These are phyloP conservation scores for Symphodus melops DNA, from an alignment of 2,113 vertebrate genomes.

Conservation along the genomic window DNA sequence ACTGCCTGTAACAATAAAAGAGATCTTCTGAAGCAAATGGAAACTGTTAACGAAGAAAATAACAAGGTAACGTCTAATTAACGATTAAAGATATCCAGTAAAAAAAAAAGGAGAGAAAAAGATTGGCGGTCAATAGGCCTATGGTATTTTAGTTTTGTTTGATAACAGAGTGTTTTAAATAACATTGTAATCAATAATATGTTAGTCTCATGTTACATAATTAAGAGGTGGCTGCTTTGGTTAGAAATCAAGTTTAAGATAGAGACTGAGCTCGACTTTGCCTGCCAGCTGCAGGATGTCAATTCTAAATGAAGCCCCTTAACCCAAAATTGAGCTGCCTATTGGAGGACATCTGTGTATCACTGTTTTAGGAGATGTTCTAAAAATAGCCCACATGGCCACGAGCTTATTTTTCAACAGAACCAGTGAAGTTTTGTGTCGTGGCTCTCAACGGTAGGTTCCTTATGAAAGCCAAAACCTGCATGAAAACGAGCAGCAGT, in stretches of 20 bases:
- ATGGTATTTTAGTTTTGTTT: neutral
- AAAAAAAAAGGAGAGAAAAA: neutral
- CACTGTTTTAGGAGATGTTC: conserved; percentile 43
- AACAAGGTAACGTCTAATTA: neutral
- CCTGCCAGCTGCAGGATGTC: conserved; percentile 30
- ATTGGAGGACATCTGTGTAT: conserved; percentile 42
- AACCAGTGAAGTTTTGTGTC: conserved; percentile 9
- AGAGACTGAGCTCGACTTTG: conserved; percentile 17
- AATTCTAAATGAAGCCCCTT: conserved; percentile 5
- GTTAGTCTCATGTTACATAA: neutral
- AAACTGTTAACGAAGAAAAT: neutral
- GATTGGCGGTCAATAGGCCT: too few relatives aligned
- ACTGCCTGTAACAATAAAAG: too few relatives aligned
- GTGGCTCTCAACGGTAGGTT: conserved; percentile 34
- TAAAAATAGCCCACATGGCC: conserved; percentile 62
- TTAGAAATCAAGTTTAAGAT: conserved; percentile 10
- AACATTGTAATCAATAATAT: neutral
- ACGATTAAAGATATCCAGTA: neutral
- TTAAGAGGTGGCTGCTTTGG: conserved; percentile 10
- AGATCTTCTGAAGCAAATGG: too few relatives aligned
- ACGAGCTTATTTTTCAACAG: conserved; percentile 40
- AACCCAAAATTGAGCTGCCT: conserved; percentile 1
- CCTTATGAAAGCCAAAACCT: conserved; percentile 51
- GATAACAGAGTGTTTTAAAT: neutral
- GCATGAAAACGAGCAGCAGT: conserved; percentile 33